Evolutionary conservation across 2,888 invertebrate species (phyloP), one percentile per base, ranked within the genome.

Genomic region (Diploptera punctata): DNA sequence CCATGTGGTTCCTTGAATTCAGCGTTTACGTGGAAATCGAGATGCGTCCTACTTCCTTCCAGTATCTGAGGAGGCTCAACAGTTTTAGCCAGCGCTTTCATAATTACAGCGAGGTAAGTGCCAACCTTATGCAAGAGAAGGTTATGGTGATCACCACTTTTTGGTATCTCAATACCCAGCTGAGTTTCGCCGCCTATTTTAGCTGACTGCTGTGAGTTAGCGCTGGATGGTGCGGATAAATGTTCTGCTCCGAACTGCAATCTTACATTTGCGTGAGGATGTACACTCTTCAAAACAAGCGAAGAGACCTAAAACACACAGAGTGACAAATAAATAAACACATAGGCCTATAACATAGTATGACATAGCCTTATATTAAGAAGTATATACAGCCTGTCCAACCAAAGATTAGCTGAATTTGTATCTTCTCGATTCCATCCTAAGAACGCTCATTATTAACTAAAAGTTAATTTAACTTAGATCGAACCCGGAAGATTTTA

Each of bases 91-190:
- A 62, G 19, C 3, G 62, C 62, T 38, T 62, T 62, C 62, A 62
- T 62, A 1, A 62, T 13, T 13, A 62, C 33, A 5, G 62, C 29
- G 38, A 62, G 62, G 13, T 62, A 62, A 7, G 62, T n/a, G 18
- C 62, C 62, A 1, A 62, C 38, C 38, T 62, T 62, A 19, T 62
- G 62, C 3, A 62, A 19, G 21, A 62, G 62, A 18, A 62, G n/a
- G 21, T 62, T 62, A 7, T 38, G 62, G 16, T 62, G 62, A 7
- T 38, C 43, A 10, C 10, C 19, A 19, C 62, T 21, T 9, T 16
- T 24, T 2, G 62, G 62, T 18, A 62, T 38, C 24, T 62, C 62
- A 4, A 62, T 62, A 3, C 62, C 62, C 2, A 62, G 62, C 16
- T 38, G 38, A 9, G 62, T 62, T 24, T 16, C 19, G 7, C 62